Evolutionary conservation across 2,113 vertebrate species (phyloP).

Genomic region (Nibea coibor): DNA sequence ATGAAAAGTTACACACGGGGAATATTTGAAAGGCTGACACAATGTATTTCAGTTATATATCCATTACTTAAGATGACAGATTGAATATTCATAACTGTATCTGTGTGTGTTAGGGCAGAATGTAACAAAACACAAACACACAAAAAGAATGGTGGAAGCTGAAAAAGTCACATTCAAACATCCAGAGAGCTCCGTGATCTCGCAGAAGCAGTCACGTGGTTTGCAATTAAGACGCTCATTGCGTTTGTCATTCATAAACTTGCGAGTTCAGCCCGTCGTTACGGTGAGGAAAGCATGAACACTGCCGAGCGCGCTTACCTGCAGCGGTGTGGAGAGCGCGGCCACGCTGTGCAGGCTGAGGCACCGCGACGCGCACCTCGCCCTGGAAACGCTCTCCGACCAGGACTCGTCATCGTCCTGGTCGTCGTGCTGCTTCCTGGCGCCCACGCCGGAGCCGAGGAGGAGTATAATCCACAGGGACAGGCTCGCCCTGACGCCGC

Average conservation of each 20-base stretch:
- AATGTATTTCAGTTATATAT: background rate
- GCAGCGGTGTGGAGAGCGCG: constrained; percentile 84
- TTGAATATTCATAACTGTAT: background rate
- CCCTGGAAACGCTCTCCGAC: constrained; percentile 81
- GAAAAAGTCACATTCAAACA: background rate
- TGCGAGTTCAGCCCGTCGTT: too few relatives aligned
- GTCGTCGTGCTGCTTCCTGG: constrained; percentile 63
- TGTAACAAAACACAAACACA: too few relatives aligned
- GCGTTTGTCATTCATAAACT: too few relatives aligned
- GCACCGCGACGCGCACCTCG: constrained; percentile 90
- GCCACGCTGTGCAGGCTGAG: constrained; percentile 89
- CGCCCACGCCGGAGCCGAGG: constrained; percentile 68
- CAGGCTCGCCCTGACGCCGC: background rate
- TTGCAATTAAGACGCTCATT: background rate
- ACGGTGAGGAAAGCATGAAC: too few relatives aligned
- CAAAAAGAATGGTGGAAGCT: too few relatives aligned
- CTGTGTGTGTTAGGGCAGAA: background rate
- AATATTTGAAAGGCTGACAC: background rate
- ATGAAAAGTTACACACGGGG: background rate
- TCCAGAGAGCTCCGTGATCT: background rate
- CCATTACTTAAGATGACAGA: background rate
- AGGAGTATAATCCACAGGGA: constrained; percentile 77
- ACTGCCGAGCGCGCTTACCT: too few relatives aligned
- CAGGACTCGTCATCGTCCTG: constrained; percentile 77
- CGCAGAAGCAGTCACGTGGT: background rate